Evolutionary conservation across 2,113 vertebrate genomes (phyloP), one percentile per base, ranked within the genome.

Genomic region (Galbula dea): DNA sequence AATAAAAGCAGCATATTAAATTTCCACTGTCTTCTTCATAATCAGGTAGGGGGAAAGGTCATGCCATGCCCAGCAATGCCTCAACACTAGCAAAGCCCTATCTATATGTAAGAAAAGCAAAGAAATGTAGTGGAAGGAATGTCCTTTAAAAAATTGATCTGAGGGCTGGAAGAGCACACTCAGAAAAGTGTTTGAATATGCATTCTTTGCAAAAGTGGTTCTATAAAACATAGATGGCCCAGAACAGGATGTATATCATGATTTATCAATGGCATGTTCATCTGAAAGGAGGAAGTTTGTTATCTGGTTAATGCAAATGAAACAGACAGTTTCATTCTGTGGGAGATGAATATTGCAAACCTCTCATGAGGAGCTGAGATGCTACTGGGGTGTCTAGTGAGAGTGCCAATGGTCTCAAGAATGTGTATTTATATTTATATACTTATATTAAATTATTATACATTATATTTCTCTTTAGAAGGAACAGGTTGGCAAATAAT

Each of bases 141-240:
- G 81, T 79, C n/a, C 12, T 73, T 91, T 63, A 39, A 94, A 95
- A 95, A 94, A 57, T 88, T 88, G 65, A 91, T 89, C 63, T 77
- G 48, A 86, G 2, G 8, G 49, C 34, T 74, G 51, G 29, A 88
- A 89, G 87, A 85, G 5, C 72, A 52, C 57, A 88, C 55, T n/a
- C n/a, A n/a, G n/a, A 58, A 19, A 89, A 74, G 51, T 9, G 65
- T 67, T 92, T 87, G 45, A 86, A 74, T 88, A 88, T 1, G 2
- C 20, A 63, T 92, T 89, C 9, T 83, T 77, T 69, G 13, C 48
- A 77, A 49, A 89, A 83, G 17, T 41, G 2, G 4, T 46, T 92
- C 75, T 82, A 84, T 55, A 87, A 85, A 82, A 81, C 55, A 91
- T n/a, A 88, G 63, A 62, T 5, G 21, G 21, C 23, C 69, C 84